Conservation (phyloP, 2,888 invertebrate species). For the Drosophila monieri region DNA sequence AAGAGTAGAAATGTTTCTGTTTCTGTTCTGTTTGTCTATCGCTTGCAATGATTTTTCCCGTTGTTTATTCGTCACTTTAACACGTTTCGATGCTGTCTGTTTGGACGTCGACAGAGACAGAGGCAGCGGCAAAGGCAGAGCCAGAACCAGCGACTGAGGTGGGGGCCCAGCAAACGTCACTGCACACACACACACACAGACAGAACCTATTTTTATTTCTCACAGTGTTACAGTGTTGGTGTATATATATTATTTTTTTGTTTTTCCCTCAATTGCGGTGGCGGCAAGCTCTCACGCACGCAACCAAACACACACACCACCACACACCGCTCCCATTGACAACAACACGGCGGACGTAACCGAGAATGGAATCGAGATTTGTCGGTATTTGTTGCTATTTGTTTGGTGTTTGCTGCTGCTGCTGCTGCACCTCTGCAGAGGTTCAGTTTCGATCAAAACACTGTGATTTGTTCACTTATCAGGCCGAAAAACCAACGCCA, state of each 20-base stretch:
- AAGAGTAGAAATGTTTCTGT: constrained; percentile 70
- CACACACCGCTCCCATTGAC: constrained; percentile 29
- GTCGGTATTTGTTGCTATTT: constrained; percentile 38
- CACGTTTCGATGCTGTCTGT: constrained; percentile 68
- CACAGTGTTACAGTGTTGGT: constrained; percentile 45
- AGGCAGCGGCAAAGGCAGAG: background rate
- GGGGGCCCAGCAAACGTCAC: constrained; percentile 59
- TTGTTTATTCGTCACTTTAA: constrained; percentile 78
- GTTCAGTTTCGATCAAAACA: constrained; percentile 32
- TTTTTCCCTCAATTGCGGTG: constrained; percentile 45
- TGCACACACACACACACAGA: constrained; percentile 27
- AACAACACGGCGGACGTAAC: constrained; percentile 46
- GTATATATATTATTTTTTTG: constrained; percentile 5
- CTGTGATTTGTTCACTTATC: constrained; percentile 20
- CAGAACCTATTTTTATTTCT: constrained; percentile 72
- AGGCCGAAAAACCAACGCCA: constrained; percentile 19
- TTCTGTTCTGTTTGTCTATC: constrained; percentile 65
- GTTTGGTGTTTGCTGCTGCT: constrained; percentile 12
- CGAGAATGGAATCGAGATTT: constrained; percentile 44
- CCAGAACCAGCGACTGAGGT: background rate
- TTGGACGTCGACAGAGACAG: background rate
- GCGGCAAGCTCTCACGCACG: constrained; percentile 46
- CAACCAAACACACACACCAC: constrained; percentile 20
- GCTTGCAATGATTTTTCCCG: constrained; percentile 62
- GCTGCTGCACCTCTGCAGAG: constrained; percentile 14